Conservation (phyloP, 2,797 vertebrate species). For the Labeo calbasu region DNA sequence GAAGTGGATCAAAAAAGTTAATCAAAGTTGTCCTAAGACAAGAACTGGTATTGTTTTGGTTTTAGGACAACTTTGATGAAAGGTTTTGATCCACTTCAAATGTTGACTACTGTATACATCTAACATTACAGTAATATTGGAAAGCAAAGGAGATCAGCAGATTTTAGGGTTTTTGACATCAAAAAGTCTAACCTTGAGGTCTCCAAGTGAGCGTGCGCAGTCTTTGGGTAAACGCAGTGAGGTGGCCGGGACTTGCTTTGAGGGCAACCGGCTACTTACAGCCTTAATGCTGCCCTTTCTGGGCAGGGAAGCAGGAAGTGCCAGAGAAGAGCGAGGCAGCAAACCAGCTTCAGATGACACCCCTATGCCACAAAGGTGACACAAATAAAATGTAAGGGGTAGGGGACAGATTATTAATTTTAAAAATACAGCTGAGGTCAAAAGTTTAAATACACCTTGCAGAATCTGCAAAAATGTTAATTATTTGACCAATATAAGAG, state of each 20-base stretch:
- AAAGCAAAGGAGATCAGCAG: background rate
- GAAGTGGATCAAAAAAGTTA: too few species aligned
- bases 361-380: slow-evolving; percentile 63
- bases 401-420: background rate
- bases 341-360: slow-evolving; percentile 84
- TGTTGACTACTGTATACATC: background rate
- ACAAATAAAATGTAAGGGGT: background rate
- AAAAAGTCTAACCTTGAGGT: slow-evolving; percentile 83
- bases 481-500: too few species aligned
- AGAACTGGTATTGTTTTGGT: too few species aligned
- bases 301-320: slow-evolving; percentile 79
- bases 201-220: slow-evolving; percentile 90
- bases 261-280: slow-evolving; percentile 74
- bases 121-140: background rate
- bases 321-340: slow-evolving; percentile 74
- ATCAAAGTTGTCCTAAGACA: too few species aligned
- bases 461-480: too few species aligned
- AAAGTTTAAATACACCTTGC: too few species aligned
- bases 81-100: too few species aligned
- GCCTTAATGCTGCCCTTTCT: slow-evolving; percentile 80
- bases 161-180: background rate
- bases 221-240: slow-evolving; percentile 82
- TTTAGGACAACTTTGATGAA: too few species aligned
- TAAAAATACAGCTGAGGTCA: background rate
- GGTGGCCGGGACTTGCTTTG: slow-evolving; percentile 72